These are phyloP conservation scores for Limenitis camilla DNA, from an alignment of 2,888 invertebrate species.

Conservation along the genomic window DNA sequence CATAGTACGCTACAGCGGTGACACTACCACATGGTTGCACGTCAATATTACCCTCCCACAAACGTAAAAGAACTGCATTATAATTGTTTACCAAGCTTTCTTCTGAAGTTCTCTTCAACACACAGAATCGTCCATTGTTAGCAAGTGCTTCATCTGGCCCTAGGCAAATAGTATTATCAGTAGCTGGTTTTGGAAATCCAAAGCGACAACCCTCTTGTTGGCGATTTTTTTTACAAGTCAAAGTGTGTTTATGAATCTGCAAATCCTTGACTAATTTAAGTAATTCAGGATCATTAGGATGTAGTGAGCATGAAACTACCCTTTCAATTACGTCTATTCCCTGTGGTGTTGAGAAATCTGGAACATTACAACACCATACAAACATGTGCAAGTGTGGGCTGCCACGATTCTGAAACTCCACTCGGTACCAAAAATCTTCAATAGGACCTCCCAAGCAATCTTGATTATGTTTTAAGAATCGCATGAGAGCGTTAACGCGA, in stretches of 20 bases:
- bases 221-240: slow-evolving; percentile 27
- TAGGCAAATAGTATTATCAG: no score
- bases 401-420: slow-evolving; percentile 39
- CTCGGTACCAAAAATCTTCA: slow-evolving; percentile 31
- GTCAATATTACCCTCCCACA: no score
- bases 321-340: slow-evolving; percentile 24
- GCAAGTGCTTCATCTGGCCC: no score
- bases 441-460: not conserved
- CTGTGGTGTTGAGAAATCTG: slow-evolving; percentile 22
- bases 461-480: slow-evolving; percentile 1
- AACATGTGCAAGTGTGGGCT: slow-evolving; percentile 39
- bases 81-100: no score
- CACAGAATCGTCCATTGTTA: no score
- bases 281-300: slow-evolving; percentile 5
- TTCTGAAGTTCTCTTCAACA: no score
- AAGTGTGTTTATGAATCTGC: slow-evolving; percentile 29
- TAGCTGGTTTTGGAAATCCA: no score
- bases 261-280: slow-evolving; percentile 16
- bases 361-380: slow-evolving; percentile 28
- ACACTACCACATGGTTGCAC: no score
- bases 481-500: not conserved
- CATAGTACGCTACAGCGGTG: no score
- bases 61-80: no score
- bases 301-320: slow-evolving; percentile 30
- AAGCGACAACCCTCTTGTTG: no score